Base-by-base conservation (phyloP, 2,888 invertebrate species). In the Pachydiplax longipennis region DNA sequence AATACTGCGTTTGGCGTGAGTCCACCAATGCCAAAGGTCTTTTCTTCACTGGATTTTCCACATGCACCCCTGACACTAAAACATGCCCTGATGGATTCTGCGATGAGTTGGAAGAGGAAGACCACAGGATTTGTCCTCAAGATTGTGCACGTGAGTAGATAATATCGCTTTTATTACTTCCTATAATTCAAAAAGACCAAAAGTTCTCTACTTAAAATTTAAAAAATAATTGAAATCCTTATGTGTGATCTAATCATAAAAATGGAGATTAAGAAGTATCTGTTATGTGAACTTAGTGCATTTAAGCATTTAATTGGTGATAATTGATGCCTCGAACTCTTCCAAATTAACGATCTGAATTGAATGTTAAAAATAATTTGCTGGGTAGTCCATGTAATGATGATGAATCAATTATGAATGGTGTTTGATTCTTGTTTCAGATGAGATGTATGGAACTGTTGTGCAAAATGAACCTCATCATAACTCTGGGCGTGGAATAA, bases 1-100 rank as follows among this genome's bases (percentile, higher is more conserved):
- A 91, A 2, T 92, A 94, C 48, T 96, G 96, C 92, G 93, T 94
- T 90, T 96, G 96, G 96, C 94, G 96, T 31, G 95, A 94, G 81
- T 92, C 92, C 18, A 93, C 92, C 82, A 93, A 94, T 37, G 92
- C 93, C 8, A 93, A 93, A 6, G 93, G 93, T 13, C 92, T 92
- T 90, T 94, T 94, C 91, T 94, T 95, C 0, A 93, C 94, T 15
- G 93, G 95, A 35, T 96, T 96, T 92, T 94, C 95, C 6, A 97
- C 97, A 0, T 97, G 97, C 93, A 95, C 96, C 0, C 95, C 96
- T 0, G 95, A 96, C 92, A 92, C 95, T 0, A 93, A 93, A 12
- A 95, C 95, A 58, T 97, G 97, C 92, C 97, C 97, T 0, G 96
- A 97, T 93, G 94, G 95, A 82, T 93, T 94, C 31, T 97, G 97